A percentile compares a stretch with the other conserved stretches of the same genome.
These are phyloP conservation scores for Rhopalosiphum maidis DNA, from an alignment of 1,140 invertebrate species.

Conservation along the genomic window DNA sequence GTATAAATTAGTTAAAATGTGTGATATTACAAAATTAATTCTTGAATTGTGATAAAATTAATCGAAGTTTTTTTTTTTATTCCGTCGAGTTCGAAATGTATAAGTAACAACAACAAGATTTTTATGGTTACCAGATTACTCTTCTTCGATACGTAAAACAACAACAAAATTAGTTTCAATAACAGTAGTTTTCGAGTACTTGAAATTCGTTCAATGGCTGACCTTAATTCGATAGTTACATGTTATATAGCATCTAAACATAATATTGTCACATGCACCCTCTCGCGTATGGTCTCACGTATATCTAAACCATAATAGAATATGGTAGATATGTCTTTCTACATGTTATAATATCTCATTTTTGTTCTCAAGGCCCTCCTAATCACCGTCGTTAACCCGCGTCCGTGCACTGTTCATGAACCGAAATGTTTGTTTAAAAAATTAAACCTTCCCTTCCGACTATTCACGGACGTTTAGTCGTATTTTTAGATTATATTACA, in stretches of 20 bases:
- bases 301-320: background rate
- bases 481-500: slow-evolving; percentile 46
- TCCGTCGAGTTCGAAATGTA: background rate
- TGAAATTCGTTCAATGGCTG: background rate
- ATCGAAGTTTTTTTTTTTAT: background rate
- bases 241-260: background rate
- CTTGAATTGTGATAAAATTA: background rate
- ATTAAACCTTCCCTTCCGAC: slow-evolving; percentile 17
- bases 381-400: slow-evolving; percentile 36
- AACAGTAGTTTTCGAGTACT: slow-evolving; percentile 25
- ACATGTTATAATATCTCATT: slow-evolving; percentile 5
- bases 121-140: background rate
- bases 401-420: background rate
- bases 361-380: slow-evolving; percentile 17
- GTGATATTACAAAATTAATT: background rate
- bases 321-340: background rate
- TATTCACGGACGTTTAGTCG: background rate
- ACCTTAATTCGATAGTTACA: background rate
- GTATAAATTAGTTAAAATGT: background rate
- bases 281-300: background rate
- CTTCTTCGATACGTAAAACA: background rate
- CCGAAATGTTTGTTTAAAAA: slow-evolving; percentile 50
- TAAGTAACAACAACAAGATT: background rate
- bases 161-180: background rate
- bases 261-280: background rate